A percentile compares a stretch with the other conserved stretches of the same genome.
Conservation (phyloP, 2,113 vertebrate genomes). For the Platysternon megacephalum region DNA sequence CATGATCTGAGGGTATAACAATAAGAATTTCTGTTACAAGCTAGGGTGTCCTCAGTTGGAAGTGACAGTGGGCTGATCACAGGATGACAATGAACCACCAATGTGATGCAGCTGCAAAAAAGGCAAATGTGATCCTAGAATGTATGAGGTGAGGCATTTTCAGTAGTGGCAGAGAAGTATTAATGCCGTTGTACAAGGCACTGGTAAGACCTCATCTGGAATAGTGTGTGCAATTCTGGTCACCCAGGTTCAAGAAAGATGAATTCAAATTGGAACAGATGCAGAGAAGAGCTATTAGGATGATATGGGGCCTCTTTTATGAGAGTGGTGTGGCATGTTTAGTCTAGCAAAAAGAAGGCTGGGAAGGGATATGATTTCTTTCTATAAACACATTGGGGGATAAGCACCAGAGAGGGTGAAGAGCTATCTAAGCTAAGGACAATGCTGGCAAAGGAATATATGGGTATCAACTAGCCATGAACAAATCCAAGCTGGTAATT, state of each 20-base stretch:
- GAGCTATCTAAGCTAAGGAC: neutral
- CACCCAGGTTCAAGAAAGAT: neutral
- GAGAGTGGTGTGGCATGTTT: neutral
- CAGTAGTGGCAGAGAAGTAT: too few relatives aligned
- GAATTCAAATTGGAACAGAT: neutral
- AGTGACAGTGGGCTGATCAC: neutral
- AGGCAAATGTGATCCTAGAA: neutral
- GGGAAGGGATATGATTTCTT: neutral
- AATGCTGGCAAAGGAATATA: neutral
- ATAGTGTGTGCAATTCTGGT: neutral
- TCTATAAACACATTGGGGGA: neutral
- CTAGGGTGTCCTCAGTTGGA: neutral
- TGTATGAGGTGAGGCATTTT: neutral
- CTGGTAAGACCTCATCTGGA: neutral
- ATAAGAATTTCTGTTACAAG: neutral
- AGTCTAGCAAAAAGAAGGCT: neutral
- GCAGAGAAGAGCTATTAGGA: neutral
- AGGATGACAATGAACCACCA: neutral
- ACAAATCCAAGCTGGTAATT: neutral
- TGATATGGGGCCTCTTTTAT: neutral
- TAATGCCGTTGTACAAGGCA: too few relatives aligned
- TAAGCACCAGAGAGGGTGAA: neutral
- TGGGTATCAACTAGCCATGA: neutral
- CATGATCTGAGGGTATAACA: neutral
- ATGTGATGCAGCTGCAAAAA: neutral